phyloP scores from a whole-genome alignment of 2,797 vertebrate genomes.

The Molossus alvarezi region DNA sequence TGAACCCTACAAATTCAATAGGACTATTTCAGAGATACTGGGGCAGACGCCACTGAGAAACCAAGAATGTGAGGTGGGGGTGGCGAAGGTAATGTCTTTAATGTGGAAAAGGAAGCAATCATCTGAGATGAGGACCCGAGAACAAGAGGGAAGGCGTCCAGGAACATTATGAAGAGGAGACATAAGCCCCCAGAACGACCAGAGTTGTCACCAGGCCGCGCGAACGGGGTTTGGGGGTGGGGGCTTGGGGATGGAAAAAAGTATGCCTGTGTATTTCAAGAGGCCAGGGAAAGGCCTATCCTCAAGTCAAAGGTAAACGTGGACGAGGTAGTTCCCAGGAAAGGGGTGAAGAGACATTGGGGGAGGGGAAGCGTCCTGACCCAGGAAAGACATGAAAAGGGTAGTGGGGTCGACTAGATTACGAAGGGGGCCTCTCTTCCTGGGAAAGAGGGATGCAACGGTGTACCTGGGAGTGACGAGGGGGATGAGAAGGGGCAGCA shows the following conservation, averaged over 20 bases:
- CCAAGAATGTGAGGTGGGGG: conserved; percentile 81
- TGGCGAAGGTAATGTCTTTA: conserved; percentile 65
- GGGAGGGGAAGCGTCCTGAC: conserved; percentile 81
- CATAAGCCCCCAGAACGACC: not conserved
- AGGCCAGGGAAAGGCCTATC: conserved; percentile 47
- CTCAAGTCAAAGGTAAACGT: conserved; percentile 72
- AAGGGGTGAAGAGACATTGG: conserved; percentile 73
- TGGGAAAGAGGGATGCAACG: not conserved
- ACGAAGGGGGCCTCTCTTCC: not conserved
- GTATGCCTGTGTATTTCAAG: conserved; percentile 67
- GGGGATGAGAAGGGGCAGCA: conserved; percentile 53
- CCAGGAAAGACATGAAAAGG: conserved; percentile 69
- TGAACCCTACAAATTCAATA: conserved; percentile 76
- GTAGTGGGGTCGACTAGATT: conserved; percentile 10
- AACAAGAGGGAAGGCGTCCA: conserved; percentile 51
- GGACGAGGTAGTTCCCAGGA: conserved; percentile 67
- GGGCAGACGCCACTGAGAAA: conserved; percentile 69
- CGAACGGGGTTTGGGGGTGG: not conserved
- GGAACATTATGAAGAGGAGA: conserved; percentile 24
- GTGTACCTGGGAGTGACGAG: not conserved
- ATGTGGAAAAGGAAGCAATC: conserved; percentile 79
- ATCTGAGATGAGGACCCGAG: conserved; percentile 60
- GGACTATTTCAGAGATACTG: conserved; percentile 51
- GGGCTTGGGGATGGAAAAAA: not conserved
- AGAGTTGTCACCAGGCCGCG: conserved; percentile 74